These are phyloP conservation scores for Onychomys leucogaster DNA, from an alignment of 2,797 vertebrate species.

Conservation along the genomic window DNA sequence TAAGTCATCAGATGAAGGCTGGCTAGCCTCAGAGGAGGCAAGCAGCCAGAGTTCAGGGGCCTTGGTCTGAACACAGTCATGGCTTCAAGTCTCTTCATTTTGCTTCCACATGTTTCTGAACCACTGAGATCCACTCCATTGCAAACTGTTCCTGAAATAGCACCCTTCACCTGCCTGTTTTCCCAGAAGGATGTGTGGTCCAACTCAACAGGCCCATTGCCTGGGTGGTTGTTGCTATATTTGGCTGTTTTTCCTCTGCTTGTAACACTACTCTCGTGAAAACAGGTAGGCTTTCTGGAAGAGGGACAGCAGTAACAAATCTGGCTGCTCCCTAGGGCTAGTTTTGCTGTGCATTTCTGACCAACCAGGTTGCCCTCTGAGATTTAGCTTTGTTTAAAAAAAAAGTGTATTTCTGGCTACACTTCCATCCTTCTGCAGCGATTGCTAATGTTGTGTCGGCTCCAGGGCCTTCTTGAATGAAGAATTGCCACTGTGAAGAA, in stretches of 20 bases:
- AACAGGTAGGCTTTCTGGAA: background rate
- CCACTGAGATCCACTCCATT: background rate
- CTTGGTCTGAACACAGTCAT: background rate
- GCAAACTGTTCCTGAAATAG: background rate
- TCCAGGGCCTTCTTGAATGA: background rate
- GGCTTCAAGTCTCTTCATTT: background rate
- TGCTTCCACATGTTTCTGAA: background rate
- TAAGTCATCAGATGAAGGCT: slow-evolving; percentile 50
- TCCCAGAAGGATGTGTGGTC: background rate
- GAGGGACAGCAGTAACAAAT: background rate
- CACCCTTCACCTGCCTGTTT: background rate
- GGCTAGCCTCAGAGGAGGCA: background rate
- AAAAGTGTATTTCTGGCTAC: background rate
- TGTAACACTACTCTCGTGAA: background rate
- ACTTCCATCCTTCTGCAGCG: slow-evolving; percentile 29
- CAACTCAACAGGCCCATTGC: background rate
- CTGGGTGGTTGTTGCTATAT: background rate
- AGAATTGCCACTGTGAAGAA: background rate
- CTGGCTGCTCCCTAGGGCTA: background rate
- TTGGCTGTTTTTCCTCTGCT: background rate
- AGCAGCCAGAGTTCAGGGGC: background rate
- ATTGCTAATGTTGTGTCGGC: background rate
- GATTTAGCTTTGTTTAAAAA: background rate
- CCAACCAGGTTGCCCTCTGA: background rate
- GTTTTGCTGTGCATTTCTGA: background rate